Evolutionary conservation across 2,797 vertebrate species (phyloP), one percentile per base, ranked within the genome.

Genomic region (Falco cherrug): DNA sequence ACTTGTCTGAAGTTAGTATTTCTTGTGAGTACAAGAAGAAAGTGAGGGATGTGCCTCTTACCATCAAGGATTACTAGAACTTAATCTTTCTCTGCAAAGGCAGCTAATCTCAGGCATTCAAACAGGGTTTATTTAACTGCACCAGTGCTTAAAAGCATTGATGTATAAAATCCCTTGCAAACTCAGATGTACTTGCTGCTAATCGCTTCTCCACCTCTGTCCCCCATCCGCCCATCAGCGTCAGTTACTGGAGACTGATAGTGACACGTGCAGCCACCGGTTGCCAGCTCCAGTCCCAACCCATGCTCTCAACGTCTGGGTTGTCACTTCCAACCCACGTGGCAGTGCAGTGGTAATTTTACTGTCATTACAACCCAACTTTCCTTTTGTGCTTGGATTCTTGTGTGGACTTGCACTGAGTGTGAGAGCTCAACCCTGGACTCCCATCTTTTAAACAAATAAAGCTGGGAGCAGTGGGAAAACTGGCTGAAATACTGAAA

Each of bases 231-330:
- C 96, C 96, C 70, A 2, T 84, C 82, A 85, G 63, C 92, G 96
- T 97, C 97, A 77, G 75, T 96, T 69, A 39, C 85, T 77, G 91
- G 87, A 98, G 97, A 98, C 77, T 93, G 98, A 98, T 97, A 97
- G 97, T 89, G 94, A 97, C 98, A 98, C 90, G 41, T 98, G 98
- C 89, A 84, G 96, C 94, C 71, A 69, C 95, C n/a, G 71, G 61
- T 80, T 89, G 97, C 97, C 97, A 97, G 96, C 94, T 61, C 91
- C 60, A 10, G 90, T 77, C 95, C 88, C 93, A 89, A 64, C 92
- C 74, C 89, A 96, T 74, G 94, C 97, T 96, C 94, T 91, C 68
- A 11, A 59, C 39, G 94, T 93, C 95, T 76, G 90, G 83, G 82
- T 89, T 95, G 97, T 90, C 80, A 57, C 94, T 96, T 96, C 97